Evolutionary conservation across 1,140 invertebrate genomes (phyloP), one percentile per base, ranked within the genome.

Genomic region (Delia radicum): DNA sequence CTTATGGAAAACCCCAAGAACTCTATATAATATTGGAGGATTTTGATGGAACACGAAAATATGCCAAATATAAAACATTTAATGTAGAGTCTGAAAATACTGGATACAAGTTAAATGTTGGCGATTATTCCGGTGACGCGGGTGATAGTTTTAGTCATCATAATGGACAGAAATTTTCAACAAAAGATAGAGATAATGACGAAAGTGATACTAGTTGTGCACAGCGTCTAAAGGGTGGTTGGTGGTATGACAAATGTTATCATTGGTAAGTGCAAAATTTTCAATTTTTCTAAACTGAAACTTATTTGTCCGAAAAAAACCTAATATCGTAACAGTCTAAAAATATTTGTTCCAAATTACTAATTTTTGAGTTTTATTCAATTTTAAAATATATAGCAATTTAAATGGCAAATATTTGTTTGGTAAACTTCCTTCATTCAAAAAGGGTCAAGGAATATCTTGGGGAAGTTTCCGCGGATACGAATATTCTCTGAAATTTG

Each of bases 1-100:
- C 21, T 4, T 7, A 12, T 1, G 27, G 13, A 21, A 4, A 3
- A 0, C 46, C n/a, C 3, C 29, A 74, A 31, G 73, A 74, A 74
- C 24, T 74, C 18, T 46, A 89, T 55, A 88, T 93, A 46, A 89
- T 91, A 75, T 82, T 93, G 18, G 72, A 73, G 3, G 37, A 73
- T 55, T 27, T 15, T n/a, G 26, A 26, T 3, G 55, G 55, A 5
- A n/a, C 3, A 2, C 18, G 27, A n/a, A 21, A 29, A n/a, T 62
- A 21, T 74, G 73, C 73, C 6, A n/a, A 28, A 10, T 74, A 29
- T 18, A 18, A 21, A n/a, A 3, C 4, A 28, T 74, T 74, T 33
- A 33, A 24, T 15, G 29, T 74, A 21, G 46, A 7, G 5, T 6
- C 24, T 5, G 73, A 74, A 24, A 37, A 15, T 10, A 31, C 0